A percentile compares a stretch with the other conserved stretches of the same genome.
These are phyloP conservation scores for Gallinago paraguaiae DNA, from an alignment of 2,113 vertebrate species.

Conservation along the genomic window DNA sequence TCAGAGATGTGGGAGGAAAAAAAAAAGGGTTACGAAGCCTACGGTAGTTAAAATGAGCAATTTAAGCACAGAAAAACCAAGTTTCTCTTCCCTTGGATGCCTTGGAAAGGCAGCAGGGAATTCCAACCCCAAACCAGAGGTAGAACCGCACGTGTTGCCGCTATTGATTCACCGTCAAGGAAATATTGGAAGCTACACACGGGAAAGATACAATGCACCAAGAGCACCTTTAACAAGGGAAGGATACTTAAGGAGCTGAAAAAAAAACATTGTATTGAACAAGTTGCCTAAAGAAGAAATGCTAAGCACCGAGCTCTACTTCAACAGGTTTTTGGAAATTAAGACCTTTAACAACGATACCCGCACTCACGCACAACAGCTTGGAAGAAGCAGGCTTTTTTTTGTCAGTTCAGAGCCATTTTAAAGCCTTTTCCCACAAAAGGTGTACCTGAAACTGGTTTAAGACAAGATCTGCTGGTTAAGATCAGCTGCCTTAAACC, in stretches of 20 bases:
- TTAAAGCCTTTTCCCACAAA: background rate
- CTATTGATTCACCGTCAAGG: conserved; percentile 7
- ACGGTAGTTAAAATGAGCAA: rapidly evolving
- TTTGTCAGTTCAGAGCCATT: background rate
- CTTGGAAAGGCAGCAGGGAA: background rate
- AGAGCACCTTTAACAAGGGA: conserved; percentile 24
- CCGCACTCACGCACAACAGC: background rate
- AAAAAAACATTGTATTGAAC: background rate
- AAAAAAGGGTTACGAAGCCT: background rate
- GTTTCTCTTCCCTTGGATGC: background rate
- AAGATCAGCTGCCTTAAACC: background rate
- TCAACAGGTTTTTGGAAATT: background rate
- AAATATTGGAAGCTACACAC: background rate
- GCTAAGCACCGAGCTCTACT: conserved; percentile 4
- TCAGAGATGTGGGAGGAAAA: background rate
- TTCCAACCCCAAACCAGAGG: background rate
- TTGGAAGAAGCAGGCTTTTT: background rate
- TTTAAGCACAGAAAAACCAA: background rate
- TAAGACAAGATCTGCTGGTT: background rate
- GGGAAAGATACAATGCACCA: conserved; percentile 6
- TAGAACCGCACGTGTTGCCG: conserved; percentile 1
- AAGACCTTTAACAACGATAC: background rate
- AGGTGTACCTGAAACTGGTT: background rate
- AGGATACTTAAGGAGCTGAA: background rate
- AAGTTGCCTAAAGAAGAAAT: background rate